phyloP scores from a whole-genome alignment of 2,113 vertebrate species.

The Sceloporus undulatus region DNA sequence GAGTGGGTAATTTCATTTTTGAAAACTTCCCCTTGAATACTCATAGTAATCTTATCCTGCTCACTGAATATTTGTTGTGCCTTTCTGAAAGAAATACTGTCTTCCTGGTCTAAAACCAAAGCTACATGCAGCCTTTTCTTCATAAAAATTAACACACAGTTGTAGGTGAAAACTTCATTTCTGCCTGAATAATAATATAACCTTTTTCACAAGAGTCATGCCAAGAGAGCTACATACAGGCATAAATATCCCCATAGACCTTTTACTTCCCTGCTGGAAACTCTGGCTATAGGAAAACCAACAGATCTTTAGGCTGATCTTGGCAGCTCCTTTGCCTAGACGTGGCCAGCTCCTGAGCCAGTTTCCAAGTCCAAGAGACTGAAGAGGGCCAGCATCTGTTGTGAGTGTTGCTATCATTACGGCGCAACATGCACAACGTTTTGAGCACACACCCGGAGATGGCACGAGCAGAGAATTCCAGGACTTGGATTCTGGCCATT shows the following conservation, averaged over 20 bases:
- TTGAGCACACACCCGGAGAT: conserved; percentile 12
- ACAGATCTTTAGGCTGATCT: neutral
- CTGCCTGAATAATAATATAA: neutral
- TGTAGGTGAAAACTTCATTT: neutral
- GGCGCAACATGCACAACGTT: neutral
- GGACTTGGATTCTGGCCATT: neutral
- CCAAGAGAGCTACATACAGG: neutral
- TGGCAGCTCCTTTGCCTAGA: neutral
- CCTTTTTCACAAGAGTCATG: neutral
- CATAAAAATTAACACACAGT: neutral
- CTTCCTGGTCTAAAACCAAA: neutral
- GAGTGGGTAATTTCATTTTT: neutral
- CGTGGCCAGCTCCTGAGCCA: neutral
- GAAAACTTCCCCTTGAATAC: neutral
- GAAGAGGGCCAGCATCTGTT: neutral
- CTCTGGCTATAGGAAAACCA: conserved; percentile 9
- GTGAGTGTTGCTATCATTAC: conserved; percentile 7
- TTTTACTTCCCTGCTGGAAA: neutral
- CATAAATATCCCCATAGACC: neutral
- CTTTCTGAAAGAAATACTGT: no score
- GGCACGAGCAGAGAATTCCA: conserved; percentile 44
- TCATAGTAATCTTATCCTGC: neutral
- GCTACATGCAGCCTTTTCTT: neutral
- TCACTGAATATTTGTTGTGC: neutral
- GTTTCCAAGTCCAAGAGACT: neutral